Evolutionary conservation across 35 echinoderm and acorn worm genomes (phyloP).

Genomic region (Patiria miniata): DNA sequence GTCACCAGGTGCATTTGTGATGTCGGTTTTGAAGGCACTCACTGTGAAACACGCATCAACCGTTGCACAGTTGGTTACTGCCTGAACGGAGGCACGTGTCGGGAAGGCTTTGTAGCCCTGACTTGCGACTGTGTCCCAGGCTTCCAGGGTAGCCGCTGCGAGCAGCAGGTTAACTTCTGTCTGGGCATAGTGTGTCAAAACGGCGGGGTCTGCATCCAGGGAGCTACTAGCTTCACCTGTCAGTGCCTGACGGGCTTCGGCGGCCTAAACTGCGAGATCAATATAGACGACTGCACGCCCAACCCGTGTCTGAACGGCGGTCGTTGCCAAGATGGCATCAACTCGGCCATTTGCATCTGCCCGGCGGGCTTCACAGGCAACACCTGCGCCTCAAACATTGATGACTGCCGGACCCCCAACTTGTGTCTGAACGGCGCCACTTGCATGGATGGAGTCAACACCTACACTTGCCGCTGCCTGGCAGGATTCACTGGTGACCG

Average conservation of each 20-base stretch:
- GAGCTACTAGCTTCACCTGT: constrained; percentile 41
- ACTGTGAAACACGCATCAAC: constrained; percentile 19
- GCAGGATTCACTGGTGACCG: constrained; percentile 36
- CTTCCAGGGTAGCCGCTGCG: constrained; percentile 50
- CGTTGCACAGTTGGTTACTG: constrained; percentile 7
- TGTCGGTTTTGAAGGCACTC: constrained; percentile 11
- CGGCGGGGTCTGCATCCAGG: constrained; percentile 62
- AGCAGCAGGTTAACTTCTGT: constrained; percentile 60
- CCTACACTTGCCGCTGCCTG: constrained; percentile 39
- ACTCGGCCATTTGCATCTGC: constrained; percentile 37
- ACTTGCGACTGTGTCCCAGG: constrained; percentile 23
- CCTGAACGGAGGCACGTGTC: constrained; percentile 25
- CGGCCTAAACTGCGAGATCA: constrained; percentile 16
- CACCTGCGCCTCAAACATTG: constrained; percentile 48
- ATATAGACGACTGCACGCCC: constrained; percentile 42
- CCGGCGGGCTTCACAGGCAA: constrained; percentile 36
- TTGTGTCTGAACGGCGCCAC: constrained; percentile 63
- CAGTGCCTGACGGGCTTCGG: constrained; percentile 36
- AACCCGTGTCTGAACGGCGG: constrained; percentile 60
- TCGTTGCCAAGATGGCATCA: constrained; percentile 36
- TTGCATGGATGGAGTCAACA: constrained; percentile 52
- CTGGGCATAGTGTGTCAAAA: constrained; percentile 37
- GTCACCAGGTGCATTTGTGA: constrained; percentile 18
- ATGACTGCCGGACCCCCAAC: constrained; percentile 52
- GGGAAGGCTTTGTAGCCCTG: neutral